Percentiles rank a stretch among this genome's conserved stretches.
Evolutionary conservation across 2,113 vertebrate genomes (phyloP).

Genomic region (Corythoichthys haematopterus): DNA sequence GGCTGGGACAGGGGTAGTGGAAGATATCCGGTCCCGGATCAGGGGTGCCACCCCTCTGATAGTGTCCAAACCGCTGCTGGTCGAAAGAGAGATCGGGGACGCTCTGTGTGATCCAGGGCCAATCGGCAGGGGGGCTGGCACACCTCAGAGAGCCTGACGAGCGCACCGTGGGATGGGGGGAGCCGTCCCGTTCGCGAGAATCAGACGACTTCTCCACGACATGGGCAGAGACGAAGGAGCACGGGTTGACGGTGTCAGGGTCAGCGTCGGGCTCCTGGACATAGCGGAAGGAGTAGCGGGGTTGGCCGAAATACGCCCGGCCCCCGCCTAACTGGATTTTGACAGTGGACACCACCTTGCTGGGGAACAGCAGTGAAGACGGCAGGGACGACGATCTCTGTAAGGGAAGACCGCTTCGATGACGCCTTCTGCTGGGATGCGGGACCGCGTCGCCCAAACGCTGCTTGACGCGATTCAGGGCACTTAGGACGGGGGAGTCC

Average conservation of each 20-base stretch:
- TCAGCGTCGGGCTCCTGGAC: constrained; percentile 44
- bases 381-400: constrained; percentile 89
- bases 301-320: constrained; percentile 75
- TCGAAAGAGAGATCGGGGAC: constrained; percentile 72
- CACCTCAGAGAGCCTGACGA: constrained; percentile 81
- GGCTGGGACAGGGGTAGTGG: constrained; percentile 16
- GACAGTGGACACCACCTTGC: constrained; percentile 85
- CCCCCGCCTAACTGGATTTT: constrained; percentile 82
- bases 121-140: constrained; percentile 72
- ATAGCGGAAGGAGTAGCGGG: constrained; percentile 83
- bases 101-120: constrained; percentile 83
- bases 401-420: constrained; percentile 65
- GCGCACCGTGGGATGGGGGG: constrained; percentile 65
- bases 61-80: constrained; percentile 6
- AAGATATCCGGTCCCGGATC: constrained; percentile 12
- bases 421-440: constrained; percentile 46
- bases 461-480: constrained; percentile 76
- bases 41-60: constrained; percentile 13
- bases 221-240: constrained; percentile 69
- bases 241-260: constrained; percentile 37
- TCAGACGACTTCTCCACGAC: constrained; percentile 66
- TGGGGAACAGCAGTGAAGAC: constrained; percentile 74
- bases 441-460: not conserved
- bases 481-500: constrained; percentile 63
- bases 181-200: constrained; percentile 34